Base-by-base conservation (phyloP, 2,888 invertebrate species). In the Drosophila meridionalis region DNA sequence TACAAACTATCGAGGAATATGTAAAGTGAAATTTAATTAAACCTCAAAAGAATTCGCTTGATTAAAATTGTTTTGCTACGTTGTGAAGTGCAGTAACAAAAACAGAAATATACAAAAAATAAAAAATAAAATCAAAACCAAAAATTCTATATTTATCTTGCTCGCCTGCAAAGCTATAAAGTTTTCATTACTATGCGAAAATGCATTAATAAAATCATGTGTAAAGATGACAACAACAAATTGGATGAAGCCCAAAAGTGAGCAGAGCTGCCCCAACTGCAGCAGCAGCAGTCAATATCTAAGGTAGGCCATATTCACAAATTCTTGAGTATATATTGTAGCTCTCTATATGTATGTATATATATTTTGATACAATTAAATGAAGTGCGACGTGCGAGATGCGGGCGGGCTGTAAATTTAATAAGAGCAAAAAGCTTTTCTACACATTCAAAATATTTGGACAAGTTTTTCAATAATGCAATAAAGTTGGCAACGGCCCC, bases 391-490 rank as follows among this genome's bases (percentile, higher is more conserved):
- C 26, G 14, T 28, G 28, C 26, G 26, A 47, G 58, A 11, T 28
- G 28, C 26, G 26, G 38, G 58, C 30, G 34, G 20, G 9, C 34
- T 48, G 64, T 8, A 65, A 87, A 87, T 85, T 87, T 75, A 85
- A 89, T 87, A 85, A 83, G 71, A 71, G 66, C 66, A 87, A 79
- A 85, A 70, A 77, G 84, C 83, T 88, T 78, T 88, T 80, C 75
- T 75, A 76, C 90, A 88, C 90, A 90, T 90, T 86, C 88, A 86
- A 86, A 86, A 86, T 87, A 89, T 87, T 87, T 87, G 83, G 73
- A 87, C 89, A 90, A 90, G 87, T 90, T 90, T 87, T 87, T 87
- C 90, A 87, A 87, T 87, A 87, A 89, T 87, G 90, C 90, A 90
- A 90, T 90, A 87, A 89, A 78, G 84, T 90, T 90, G 82, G 65